Base-by-base conservation (phyloP, 2,888 invertebrate genomes). In the Gasteruption jaculator region DNA sequence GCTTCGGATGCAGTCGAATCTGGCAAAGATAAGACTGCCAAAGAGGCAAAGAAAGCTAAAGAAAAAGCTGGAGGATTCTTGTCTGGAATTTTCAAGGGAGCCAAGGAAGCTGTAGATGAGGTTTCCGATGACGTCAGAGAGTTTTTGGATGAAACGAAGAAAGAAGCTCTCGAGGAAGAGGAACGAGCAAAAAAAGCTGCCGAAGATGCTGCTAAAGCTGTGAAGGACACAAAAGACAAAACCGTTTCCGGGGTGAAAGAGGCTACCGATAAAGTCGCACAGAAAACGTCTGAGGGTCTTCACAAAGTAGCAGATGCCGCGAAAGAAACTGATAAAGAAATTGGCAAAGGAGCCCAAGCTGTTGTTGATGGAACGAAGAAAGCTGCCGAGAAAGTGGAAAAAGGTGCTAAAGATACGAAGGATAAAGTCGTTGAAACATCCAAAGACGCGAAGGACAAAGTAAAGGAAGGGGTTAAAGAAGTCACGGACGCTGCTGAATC, bases 301-400 rank as follows among this genome's bases (percentile, higher is more conserved):
- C 50, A 58, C 3, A 58, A 54, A 2, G 48, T 41, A 3, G 33
- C 49, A 8, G 54, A 76, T 54, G 70, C 75, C 4, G 54, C 75
- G 1, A 75, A 73, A 63, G 76, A 76, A 48, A n/a, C n/a, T n/a
- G n/a, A n/a, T n/a, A n/a, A 76, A 74, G 48, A 46, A n/a, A 40
- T 49, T 19, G n/a, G 22, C 0, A 40, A 42, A 3, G 36, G 46
- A 15, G 38, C 35, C 2, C 38, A 31, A 19, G 21, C 44, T 7
- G 25, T 46, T 7, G 29, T 21, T 1, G 25, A 38, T 2, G 25
- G 32, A 2, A 38, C 29, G 35, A 60, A 55, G 16, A 56, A 57
- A 41, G 56, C 56, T 8, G 51, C 57, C 5, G 40, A 32, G 1
- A 43, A 48, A 29, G 7, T 35, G 2, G 14, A n/a, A 14, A 10